Evolutionary conservation across 2,888 invertebrate genomes (phyloP).

Genomic region (Rhingia rostrata): DNA sequence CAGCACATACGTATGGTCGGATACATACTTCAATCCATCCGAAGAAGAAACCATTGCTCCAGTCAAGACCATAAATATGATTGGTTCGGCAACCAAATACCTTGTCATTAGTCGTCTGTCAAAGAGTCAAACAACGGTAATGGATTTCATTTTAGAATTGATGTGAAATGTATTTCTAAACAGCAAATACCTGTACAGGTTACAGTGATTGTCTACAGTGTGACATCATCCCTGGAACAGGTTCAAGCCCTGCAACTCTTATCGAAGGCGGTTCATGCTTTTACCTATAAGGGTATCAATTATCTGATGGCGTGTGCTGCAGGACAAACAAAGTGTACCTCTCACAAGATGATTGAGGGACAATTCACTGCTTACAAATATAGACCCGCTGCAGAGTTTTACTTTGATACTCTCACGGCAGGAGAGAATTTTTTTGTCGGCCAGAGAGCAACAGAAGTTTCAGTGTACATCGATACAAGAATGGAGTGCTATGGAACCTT

Average conservation of each 20-base stretch:
- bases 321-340: constrained; percentile 75
- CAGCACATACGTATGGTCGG: constrained; percentile 80
- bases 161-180: not conserved
- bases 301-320: constrained; percentile 78
- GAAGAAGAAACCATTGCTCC: constrained; percentile 78
- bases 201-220: constrained; percentile 77
- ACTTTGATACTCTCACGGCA: constrained; percentile 77
- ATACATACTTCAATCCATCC: constrained; percentile 79
- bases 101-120: constrained; percentile 77
- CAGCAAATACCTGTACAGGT: constrained; percentile 74
- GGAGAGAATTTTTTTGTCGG: constrained; percentile 77
- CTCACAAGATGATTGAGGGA: constrained; percentile 79
- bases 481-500: constrained; percentile 80
- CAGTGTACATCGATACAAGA: constrained; percentile 78
- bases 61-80: constrained; percentile 76
- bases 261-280: constrained; percentile 73
- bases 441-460: constrained; percentile 76
- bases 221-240: constrained; percentile 73
- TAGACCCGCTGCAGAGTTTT: constrained; percentile 76
- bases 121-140: constrained; percentile 77
- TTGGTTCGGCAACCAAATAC: constrained; percentile 77
- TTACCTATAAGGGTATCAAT: constrained; percentile 77
- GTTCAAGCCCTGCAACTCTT: constrained; percentile 76
- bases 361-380: constrained; percentile 78
- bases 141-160: not conserved